Conservation (phyloP, 2,888 invertebrate genomes). For the Acronicta aceris region DNA sequence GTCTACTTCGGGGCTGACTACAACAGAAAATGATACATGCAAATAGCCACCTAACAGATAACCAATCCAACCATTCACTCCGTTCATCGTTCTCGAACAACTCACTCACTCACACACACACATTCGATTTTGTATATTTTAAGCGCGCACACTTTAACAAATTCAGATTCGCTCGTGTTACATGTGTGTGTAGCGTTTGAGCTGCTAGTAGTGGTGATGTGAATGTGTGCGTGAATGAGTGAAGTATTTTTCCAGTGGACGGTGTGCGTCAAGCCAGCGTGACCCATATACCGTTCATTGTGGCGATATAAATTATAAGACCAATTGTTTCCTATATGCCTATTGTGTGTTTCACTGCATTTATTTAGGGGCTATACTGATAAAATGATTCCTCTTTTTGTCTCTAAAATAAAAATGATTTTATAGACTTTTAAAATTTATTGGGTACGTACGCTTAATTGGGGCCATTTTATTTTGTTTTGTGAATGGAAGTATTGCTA, state of each 20-base stretch:
- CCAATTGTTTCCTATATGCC: slow-evolving; percentile 82
- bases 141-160: slow-evolving; percentile 2
- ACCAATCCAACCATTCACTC: slow-evolving; percentile 46
- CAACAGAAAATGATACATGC: slow-evolving; percentile 78
- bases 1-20: slow-evolving; percentile 61
- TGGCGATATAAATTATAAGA: slow-evolving; percentile 78
- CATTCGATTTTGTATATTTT: slow-evolving; percentile 1
- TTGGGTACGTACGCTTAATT: slow-evolving; percentile 15
- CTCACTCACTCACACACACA: slow-evolving; percentile 39
- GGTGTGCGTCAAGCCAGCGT: slow-evolving; percentile 50
- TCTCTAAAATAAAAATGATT: slow-evolving; percentile 46
- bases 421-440: slow-evolving; percentile 46
- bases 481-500: not conserved
- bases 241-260: slow-evolving; percentile 37
- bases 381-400: slow-evolving; percentile 62
- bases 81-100: slow-evolving; percentile 33
- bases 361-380: slow-evolving; percentile 67
- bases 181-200: slow-evolving; percentile 12
- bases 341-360: slow-evolving; percentile 70
- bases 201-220: slow-evolving; percentile 1
- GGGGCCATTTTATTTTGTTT: slow-evolving; percentile 1
- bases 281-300: slow-evolving; percentile 69
- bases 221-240: slow-evolving; percentile 43
- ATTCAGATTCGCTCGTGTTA: not conserved
- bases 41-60: slow-evolving; percentile 59